Evolutionary conservation across 2,888 invertebrate genomes (phyloP).

Genomic region (Tribolium freemani): DNA sequence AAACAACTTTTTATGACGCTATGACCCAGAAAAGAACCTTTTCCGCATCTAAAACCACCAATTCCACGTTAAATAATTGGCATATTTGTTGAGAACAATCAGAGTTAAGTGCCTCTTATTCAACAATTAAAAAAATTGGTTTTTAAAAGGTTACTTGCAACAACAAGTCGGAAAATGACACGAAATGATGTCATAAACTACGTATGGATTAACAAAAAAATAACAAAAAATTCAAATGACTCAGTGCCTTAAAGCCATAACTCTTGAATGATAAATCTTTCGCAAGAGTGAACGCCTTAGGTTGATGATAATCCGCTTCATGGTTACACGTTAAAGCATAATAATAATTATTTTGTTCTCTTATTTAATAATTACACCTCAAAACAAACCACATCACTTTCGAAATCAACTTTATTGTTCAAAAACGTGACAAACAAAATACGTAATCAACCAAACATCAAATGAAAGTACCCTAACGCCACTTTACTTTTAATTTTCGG

Average conservation of each 20-base stretch:
- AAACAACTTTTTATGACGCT: conserved; percentile 5
- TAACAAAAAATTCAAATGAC: not conserved
- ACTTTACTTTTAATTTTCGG: conserved; percentile 8
- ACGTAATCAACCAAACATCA: not conserved
- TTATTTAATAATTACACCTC: not conserved
- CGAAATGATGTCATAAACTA: not conserved
- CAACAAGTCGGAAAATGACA: not conserved
- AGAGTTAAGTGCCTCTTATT: not conserved
- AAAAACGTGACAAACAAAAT: not conserved
- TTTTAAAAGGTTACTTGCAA: conserved; percentile 2
- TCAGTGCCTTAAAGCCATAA: not conserved
- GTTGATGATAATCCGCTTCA: conserved; percentile 12
- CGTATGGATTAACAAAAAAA: too few species aligned
- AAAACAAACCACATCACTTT: not conserved
- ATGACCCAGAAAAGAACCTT: not conserved
- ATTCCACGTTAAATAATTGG: not conserved
- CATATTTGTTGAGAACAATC: not conserved
- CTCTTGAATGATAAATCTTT: conserved; percentile 10
- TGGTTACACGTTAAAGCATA: conserved; percentile 1
- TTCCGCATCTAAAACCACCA: not conserved
- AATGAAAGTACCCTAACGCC: not conserved
- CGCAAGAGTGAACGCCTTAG: conserved; percentile 22
- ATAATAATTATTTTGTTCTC: not conserved
- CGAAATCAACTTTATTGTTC: too few species aligned
- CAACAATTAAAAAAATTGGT: not conserved